Evolutionary conservation across 2,888 invertebrate species (phyloP).

Genomic region (Icerya purchasi): DNA sequence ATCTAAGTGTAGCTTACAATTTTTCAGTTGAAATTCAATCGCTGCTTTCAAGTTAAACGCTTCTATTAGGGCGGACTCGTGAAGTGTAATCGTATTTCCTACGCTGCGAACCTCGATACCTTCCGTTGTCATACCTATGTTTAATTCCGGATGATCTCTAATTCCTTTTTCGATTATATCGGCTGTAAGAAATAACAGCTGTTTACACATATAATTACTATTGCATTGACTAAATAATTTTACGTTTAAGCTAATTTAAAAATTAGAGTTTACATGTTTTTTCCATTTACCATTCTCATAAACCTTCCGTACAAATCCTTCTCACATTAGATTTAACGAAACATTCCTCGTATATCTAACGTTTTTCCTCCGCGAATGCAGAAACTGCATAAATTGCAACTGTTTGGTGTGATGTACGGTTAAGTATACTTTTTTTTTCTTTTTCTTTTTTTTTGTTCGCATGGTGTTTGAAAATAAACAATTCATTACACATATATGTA

Average conservation of each 20-base stretch:
- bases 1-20: too few relatives aligned
- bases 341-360: too few relatives aligned
- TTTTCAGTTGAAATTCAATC: slow-evolving; percentile 83
- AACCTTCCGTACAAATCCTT: too few relatives aligned
- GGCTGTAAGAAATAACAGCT: slow-evolving; percentile 28
- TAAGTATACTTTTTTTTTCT: too few relatives aligned
- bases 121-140: slow-evolving; percentile 92
- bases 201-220: slow-evolving; percentile 1
- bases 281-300: background rate
- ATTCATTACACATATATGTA: too few relatives aligned
- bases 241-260: background rate
- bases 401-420: too few relatives aligned
- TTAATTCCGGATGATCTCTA: slow-evolving; percentile 86
- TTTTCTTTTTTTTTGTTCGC: too few relatives aligned
- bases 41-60: slow-evolving; percentile 97
- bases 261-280: too few relatives aligned
- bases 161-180: slow-evolving; percentile 93
- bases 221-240: background rate
- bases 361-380: too few relatives aligned
- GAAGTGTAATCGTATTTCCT: slow-evolving; percentile 79
- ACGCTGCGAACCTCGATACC: slow-evolving; percentile 81
- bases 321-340: too few relatives aligned
- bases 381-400: too few relatives aligned
- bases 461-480: too few relatives aligned
- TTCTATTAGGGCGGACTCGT: slow-evolving; percentile 90